phyloP scores from a whole-genome alignment of 2,888 invertebrate species.

The Parochlus steinenii region DNA sequence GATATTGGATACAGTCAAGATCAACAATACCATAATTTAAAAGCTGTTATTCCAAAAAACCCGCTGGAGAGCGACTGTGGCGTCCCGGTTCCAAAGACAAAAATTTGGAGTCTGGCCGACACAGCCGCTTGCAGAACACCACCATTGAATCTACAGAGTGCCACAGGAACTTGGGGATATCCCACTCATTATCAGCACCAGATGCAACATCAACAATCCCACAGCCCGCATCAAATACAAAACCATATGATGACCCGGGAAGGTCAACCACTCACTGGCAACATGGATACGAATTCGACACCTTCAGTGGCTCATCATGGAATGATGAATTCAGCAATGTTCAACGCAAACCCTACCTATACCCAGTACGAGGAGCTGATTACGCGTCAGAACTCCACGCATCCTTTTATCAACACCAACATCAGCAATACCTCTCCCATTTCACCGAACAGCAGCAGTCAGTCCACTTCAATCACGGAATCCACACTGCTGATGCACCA shows the following conservation, averaged over 20 bases:
- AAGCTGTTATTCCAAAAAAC: slow-evolving; percentile 35
- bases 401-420: slow-evolving; percentile 13
- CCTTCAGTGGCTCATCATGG: slow-evolving; percentile 23
- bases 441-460: no score
- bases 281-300: slow-evolving; percentile 21
- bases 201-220: slow-evolving; percentile 21
- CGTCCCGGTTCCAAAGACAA: slow-evolving; percentile 78
- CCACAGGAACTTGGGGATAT: slow-evolving; percentile 17
- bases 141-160: slow-evolving; percentile 41
- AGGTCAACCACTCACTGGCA: no score
- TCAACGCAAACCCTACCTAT: slow-evolving; percentile 37
- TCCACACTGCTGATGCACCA: slow-evolving; percentile 10
- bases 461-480: slow-evolving; percentile 18
- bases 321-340: slow-evolving; percentile 23
- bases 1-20: slow-evolving; percentile 14
- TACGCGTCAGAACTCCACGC: not conserved
- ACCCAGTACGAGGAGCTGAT: slow-evolving; percentile 51
- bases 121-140: slow-evolving; percentile 89
- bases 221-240: no score
- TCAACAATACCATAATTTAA: slow-evolving; percentile 37
- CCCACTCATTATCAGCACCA: slow-evolving; percentile 18
- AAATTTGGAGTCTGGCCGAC: slow-evolving; percentile 89
- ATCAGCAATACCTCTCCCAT: slow-evolving; percentile 7
- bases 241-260: slow-evolving; percentile 35
- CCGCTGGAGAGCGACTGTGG: slow-evolving; percentile 60